These are phyloP conservation scores for Acanthosepion pharaonis DNA, from an alignment of 2,888 invertebrate genomes.

Conservation along the genomic window DNA sequence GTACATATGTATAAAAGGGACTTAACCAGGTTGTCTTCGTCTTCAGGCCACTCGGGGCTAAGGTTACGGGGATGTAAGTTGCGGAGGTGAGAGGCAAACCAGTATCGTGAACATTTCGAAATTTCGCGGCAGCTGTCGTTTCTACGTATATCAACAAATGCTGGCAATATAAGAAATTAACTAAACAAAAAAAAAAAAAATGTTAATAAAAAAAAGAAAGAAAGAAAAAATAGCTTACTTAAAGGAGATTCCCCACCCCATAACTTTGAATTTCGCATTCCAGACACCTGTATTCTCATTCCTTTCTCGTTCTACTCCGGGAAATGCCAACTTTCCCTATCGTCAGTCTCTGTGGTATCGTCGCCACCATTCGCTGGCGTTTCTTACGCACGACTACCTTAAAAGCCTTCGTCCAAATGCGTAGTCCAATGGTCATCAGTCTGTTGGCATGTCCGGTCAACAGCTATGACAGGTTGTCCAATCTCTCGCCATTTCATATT, in stretches of 20 bases:
- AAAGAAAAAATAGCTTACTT: no score
- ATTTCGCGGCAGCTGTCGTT: no score
- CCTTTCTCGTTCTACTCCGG: not conserved
- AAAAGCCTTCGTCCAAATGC: not conserved
- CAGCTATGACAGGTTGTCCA: not conserved
- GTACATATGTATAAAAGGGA: no score
- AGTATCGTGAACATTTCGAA: no score
- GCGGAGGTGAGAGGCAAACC: no score
- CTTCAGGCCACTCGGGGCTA: no score
- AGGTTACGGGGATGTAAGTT: no score
- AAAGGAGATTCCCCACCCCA: not conserved
- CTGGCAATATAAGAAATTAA: no score
- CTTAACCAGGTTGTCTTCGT: no score
- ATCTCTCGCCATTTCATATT: not conserved
- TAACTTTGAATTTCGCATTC: not conserved
- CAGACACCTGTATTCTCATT: not conserved
- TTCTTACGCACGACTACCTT: conserved; percentile 18
- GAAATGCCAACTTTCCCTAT: not conserved
- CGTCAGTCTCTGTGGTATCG: not conserved
- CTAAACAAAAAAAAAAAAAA: no score
- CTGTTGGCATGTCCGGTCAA: not conserved
- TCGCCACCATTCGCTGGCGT: not conserved
- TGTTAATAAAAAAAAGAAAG: no score
- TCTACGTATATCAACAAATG: no score
- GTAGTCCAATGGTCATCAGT: not conserved